Base-by-base conservation (phyloP, 37 sponge, comb jelly and placozoan species). In the Mnemiopsis leidyi region DNA sequence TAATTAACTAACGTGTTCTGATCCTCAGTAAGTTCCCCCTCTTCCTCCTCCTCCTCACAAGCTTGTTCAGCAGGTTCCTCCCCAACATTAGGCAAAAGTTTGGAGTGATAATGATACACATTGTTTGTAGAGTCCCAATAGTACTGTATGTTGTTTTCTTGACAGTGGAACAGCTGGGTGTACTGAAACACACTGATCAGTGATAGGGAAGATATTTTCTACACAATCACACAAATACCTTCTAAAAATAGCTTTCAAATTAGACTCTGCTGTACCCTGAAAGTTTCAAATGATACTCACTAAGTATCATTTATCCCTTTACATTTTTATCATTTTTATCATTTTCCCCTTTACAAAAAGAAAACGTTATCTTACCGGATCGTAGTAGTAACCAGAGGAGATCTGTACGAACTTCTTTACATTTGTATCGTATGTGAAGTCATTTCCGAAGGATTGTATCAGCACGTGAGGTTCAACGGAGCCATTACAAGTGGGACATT, bases 101-200 rank as follows among this genome's bases (percentile, higher is more conserved):
- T 85, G 3, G 90, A 85, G 90, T 85, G 90, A 28, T 85, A 85
- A 21, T 85, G 90, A 28, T 85, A 85, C 61, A 85, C 61, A 61
- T 85, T 85, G 61, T 85, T 85, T 0, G 35, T 61, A 0, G 90
- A 28, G 61, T 85, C 90, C 90, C 90, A 85, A 61, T 26, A 85
- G 29, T 85, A 85, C 61, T 39, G 61, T 24, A 85, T 39, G 61
- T 40, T 61, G 35, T 85, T 85, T 2, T 85, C 90, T 38, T 85
- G 36, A 39, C 90, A 85, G 61, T 40, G 61, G 29, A 32, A 85
- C 2, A 85, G 61, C 28, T 40, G 90, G 29, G 90, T 85, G 40
- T 85, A 0, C 90, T 85, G 90, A 25, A 23, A 36, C 9, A 82
- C 13, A 5, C 75, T 71, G 75, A 23, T 71, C 5, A n/a, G n/a